Base-by-base conservation (phyloP, 1,140 invertebrate species). In the Octopus sinensis region DNA sequence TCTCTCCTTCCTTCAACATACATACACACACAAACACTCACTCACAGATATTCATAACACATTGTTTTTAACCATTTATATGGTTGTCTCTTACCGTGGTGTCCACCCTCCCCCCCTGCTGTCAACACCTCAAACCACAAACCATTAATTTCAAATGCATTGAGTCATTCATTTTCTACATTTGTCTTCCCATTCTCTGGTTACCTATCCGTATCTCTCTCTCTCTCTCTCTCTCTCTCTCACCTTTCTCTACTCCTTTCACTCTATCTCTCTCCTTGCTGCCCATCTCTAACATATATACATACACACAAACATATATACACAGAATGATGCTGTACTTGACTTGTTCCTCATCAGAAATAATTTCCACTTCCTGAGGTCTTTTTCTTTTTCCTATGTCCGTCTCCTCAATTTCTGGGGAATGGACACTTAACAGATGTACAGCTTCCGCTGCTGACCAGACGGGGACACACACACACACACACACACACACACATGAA, bases 381-480 rank as follows among this genome's bases (percentile, higher is more conserved):
- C 9, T 13, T 62, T 73, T 73, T 73, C 4, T 73, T 6, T 73
- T n/a, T 13, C 68, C 68, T 73, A 13, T 62, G 9, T 62, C 9
- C 56, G 30, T 73, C 6, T n/a, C 68, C 13, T 73, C 17, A 73
- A 73, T 6, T 23, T 9, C 17, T 73, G 68, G 17, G 30, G 68
- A 23, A 73, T n/a, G 17, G 30, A 73, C 13, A 73, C 56, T 12
- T 12, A 12, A 17, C 56, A 62, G 56, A 17, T 62, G 17, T 12
- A 62, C 68, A 73, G 68, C 68, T 23, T 73, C 68, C 13, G 13
- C 68, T 73, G 68, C 17, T 73, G 68, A 73, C 68, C 68, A 73
- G 68, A 73, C 68, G 13, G 68, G 30, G 30, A 43, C 30, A 43
- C 30, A 43, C 30, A 43, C 30, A 43, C 23, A 23, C 23, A 23